Percentiles rank a stretch among this genome's conserved stretches.
Evolutionary conservation across 2,113 vertebrate genomes (phyloP).

Genomic region (Periophthalmodon schlosseri): DNA sequence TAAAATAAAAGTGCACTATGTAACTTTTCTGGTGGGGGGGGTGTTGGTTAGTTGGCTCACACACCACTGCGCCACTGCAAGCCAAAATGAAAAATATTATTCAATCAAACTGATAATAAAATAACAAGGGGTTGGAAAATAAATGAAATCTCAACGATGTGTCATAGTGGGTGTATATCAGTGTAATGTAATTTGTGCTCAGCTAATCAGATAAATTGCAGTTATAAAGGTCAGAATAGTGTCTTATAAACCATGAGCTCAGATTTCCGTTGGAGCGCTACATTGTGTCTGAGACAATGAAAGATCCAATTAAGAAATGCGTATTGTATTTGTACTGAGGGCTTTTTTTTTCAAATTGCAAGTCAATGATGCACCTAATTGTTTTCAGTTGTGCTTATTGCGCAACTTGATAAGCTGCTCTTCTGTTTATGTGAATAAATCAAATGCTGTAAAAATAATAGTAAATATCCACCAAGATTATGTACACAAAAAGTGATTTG

Average conservation of each 20-base stretch:
- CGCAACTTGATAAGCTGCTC: constrained; percentile 14
- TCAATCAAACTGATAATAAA: neutral
- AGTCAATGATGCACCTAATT: constrained; percentile 60
- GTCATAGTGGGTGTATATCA: neutral
- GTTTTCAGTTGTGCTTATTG: constrained; percentile 29
- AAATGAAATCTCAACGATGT: neutral
- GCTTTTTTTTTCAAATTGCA: constrained; percentile 39
- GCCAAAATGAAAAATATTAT: no score
- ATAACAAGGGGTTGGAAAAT: neutral
- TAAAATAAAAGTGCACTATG: no score
- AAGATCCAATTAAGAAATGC: constrained; percentile 14
- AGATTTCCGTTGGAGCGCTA: constrained; percentile 18
- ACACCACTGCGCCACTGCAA: no score
- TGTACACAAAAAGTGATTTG: constrained; percentile 5
- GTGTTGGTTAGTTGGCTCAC: no score
- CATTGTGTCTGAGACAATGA: constrained; percentile 13
- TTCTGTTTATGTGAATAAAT: constrained; percentile 9
- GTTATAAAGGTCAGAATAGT: neutral
- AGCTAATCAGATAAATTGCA: neutral
- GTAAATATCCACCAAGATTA: neutral
- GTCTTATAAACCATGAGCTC: neutral
- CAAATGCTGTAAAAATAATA: neutral
- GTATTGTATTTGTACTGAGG: constrained; percentile 45
- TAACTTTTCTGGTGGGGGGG: no score
- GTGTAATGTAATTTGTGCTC: neutral